Base-by-base conservation (phyloP, 2,888 invertebrate species). In the Drosophila merina region DNA sequence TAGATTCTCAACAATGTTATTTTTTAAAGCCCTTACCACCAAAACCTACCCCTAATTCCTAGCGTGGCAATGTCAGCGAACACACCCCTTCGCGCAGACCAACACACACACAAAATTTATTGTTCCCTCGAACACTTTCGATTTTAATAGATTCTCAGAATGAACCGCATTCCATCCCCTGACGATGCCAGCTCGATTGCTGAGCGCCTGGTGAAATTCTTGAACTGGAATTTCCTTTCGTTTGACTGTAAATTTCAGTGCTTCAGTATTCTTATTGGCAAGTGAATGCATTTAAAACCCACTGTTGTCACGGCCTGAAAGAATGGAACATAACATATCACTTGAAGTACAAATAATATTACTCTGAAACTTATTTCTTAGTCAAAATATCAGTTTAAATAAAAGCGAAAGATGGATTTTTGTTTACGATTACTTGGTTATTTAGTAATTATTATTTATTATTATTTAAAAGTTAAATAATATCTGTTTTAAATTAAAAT, bases 191-290 rank as follows among this genome's bases (percentile, higher is more conserved):
- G 57, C 75, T 62, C 75, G 80, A n/a, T 42, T 48, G 52, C 75
- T 91, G 90, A 30, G 75, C 76, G 79, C 91, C 91, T 89, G 88
- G 66, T 85, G 51, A 12, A 76, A 90, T 86, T 86, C 85, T 88
- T 90, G 84, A 87, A 84, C 76, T 88, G 90, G 91, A 91, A 91
- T 91, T 91, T 90, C 89, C 90, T 91, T 89, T 89, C 79, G 78
- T 82, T 88, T 79, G 87, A 76, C 79, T 78, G 77, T 62, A 57
- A 38, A 70, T 71, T 59, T 47, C 25, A 20, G 25, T 38, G 25
- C 40, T 31, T 28, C 14, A 10, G 50, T 10, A n/a, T 9, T 6
- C 12, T 14, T 30, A 31, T 49, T 10, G 30, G 49, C 31, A 31
- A 28, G 50, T 31, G 30, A 9, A 47, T 28, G 50, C 31, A 54